Base-by-base conservation (phyloP, 2,797 vertebrate species). In the Phrynocephalus guinanensis region DNA sequence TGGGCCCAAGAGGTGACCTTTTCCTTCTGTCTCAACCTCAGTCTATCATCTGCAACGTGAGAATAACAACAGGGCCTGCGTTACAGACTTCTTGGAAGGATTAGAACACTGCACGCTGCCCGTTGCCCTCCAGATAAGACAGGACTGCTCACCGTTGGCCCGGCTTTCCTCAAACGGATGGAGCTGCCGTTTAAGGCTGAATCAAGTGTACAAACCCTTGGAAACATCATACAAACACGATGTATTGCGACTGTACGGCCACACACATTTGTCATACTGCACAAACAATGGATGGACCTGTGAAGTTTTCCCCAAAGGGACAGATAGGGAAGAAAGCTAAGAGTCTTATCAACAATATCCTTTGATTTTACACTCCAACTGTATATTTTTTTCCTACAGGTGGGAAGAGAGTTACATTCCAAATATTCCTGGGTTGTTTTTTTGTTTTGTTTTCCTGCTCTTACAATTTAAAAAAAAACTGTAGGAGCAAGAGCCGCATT, bases 401-500 rank as follows among this genome's bases (percentile, higher is more conserved):
- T 44, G 0, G 71, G 44, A 11, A 93, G 84, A 87, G 24, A 66
- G 5, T 22, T 71, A 7, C 60, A 15, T 26, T 28, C 30, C 30
- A 8, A 10, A 38, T 38, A 15, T 80, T 63, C 50, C 44, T 26
- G 26, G 28, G 33, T 33, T 33, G 33, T 26, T 44, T 60, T 50
- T 80, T 77, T 50, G 73, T 67, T 78, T 72, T 50, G 72, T 77
- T 44, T 44, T 44, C 70, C 56, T 86, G 84, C 92, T 92, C 92
- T 93, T 92, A 94, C 52, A 56, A 7, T 56, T 10, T 9, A 56
- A 56, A 56, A 56, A 56, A 11, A 56, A 56, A 13, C 6, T 10
- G 52, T 89, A 86, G 33, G 75, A 89, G 93, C 88, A 92, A 63
- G 2, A 93, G 83, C 91, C 93, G 88, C 87, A 86, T 86, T 92